Base-by-base conservation (phyloP, 2,113 vertebrate species). In the Pyxicephalus adspersus region DNA sequence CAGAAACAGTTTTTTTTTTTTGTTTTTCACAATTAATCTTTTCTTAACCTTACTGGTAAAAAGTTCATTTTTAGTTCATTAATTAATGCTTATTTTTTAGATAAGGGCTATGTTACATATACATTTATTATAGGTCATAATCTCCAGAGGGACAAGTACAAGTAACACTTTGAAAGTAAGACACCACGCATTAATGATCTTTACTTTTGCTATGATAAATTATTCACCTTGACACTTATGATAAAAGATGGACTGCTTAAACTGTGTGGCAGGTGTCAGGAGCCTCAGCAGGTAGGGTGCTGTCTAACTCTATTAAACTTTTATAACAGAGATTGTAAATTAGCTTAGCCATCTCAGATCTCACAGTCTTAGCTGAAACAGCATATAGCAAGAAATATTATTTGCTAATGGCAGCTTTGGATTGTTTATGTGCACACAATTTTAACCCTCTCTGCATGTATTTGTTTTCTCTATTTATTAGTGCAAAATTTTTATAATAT, bases 221-320 rank as follows among this genome's bases (percentile, higher is more conserved):
- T 73, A 73, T 81, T 64, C 23, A 63, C 16, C n/a, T n/a, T 72
- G 68, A 73, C 78, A 34, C 16, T 9, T 63, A 63, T 81, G n/a
- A 81, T 72, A 73, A 55, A 64, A 64, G 22, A 64, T 73, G 67
- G 26, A 61, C 78, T 73, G 18, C 58, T 73, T 72, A 70, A 72
- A 25, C 67, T 80, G 20, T 72, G 34, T 80, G 78, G 52, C 78
- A 81, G 78, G 68, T 81, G 68, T 81, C 78, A 64, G 45, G 45
- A 55, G 68, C 50, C 52, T 72, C 23, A 51, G 57, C 29, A 38
- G 54, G 68, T 81, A 63, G 78, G 67, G 50, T n/a, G 45, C 68
- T 73, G 25, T 73, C 68, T 73, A 20, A 26, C 45, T 73, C 18
- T 81, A 73, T 81, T 73, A 81, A 81, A 73, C 20, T 64, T 81